Percentiles rank a stretch among this genome's conserved stretches.
These are phyloP conservation scores for Keiferia lycopersicella DNA, from an alignment of 2,888 invertebrate genomes.

Conservation along the genomic window DNA sequence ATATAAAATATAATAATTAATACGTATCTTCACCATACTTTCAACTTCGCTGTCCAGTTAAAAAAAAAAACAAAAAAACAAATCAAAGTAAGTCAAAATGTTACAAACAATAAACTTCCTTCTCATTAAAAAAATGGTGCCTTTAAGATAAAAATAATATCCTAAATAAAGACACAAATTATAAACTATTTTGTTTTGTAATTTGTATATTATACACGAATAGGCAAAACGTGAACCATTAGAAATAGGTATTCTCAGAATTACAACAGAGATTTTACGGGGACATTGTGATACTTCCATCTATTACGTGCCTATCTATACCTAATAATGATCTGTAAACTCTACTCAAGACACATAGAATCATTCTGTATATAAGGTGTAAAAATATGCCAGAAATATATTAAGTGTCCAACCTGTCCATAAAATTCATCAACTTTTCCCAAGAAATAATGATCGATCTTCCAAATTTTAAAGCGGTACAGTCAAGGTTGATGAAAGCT, in stretches of 20 bases:
- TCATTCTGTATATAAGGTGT: conserved; percentile 43
- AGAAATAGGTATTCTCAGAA: conserved; percentile 70
- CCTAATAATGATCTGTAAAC: conserved; percentile 35
- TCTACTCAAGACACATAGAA: conserved; percentile 40
- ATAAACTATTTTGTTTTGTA: conserved; percentile 63
- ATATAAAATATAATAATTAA: conserved; percentile 22
- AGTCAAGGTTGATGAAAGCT: too few species aligned
- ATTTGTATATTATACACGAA: conserved; percentile 79
- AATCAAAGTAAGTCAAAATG: neutral
- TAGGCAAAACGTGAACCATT: conserved; percentile 79
- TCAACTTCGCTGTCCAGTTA: conserved; percentile 18
- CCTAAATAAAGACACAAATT: conserved; percentile 54
- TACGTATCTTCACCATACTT: conserved; percentile 25
- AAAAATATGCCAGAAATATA: too few species aligned
- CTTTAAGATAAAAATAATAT: conserved; percentile 27
- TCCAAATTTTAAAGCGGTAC: too few species aligned
- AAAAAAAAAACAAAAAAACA: neutral
- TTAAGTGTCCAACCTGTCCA: too few species aligned
- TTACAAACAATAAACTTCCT: neutral
- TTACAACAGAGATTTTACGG: conserved; percentile 60
- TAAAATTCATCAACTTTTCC: too few species aligned
- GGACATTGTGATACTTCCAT: conserved; percentile 58
- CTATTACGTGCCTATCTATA: conserved; percentile 61
- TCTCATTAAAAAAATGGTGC: conserved; percentile 21
- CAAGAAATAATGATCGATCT: too few species aligned